A percentile compares a stretch with the other conserved stretches of the same genome.
These are phyloP conservation scores for Vireo griseus DNA, from an alignment of 2,797 vertebrate species.

Conservation along the genomic window DNA sequence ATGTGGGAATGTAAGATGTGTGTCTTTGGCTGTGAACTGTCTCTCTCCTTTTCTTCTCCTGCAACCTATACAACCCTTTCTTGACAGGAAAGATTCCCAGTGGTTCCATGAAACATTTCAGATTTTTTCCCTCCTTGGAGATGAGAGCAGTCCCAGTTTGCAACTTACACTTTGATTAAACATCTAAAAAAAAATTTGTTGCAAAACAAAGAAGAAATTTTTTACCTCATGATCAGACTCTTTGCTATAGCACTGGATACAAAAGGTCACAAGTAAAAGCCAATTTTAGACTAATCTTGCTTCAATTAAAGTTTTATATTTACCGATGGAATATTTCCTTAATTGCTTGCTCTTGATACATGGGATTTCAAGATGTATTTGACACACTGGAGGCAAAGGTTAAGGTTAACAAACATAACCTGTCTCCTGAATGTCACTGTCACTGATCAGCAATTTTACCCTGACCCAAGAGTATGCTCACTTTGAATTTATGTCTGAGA, in stretches of 20 bases:
- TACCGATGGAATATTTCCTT: background rate
- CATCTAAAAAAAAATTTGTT: background rate
- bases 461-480: background rate
- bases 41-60: background rate
- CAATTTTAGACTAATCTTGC: background rate
- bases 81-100: background rate
- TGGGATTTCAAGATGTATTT: slow-evolving; percentile 36
- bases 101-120: background rate
- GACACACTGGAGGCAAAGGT: slow-evolving; percentile 19
- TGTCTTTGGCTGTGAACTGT: background rate
- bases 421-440: slow-evolving; percentile 23
- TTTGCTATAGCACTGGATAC: background rate
- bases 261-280: slow-evolving; percentile 40
- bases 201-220: background rate
- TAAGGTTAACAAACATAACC: slow-evolving; percentile 30
- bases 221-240: background rate
- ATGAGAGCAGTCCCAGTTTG: background rate
- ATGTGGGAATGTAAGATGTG: background rate
- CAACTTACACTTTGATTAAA: background rate
- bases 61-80: background rate
- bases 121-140: background rate
- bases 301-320: slow-evolving; percentile 32
- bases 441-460: background rate
- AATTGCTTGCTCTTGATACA: background rate
- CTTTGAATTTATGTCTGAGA: background rate